Evolutionary conservation across 2,797 vertebrate genomes (phyloP).

Genomic region (Hippopotamyrus pictus): DNA sequence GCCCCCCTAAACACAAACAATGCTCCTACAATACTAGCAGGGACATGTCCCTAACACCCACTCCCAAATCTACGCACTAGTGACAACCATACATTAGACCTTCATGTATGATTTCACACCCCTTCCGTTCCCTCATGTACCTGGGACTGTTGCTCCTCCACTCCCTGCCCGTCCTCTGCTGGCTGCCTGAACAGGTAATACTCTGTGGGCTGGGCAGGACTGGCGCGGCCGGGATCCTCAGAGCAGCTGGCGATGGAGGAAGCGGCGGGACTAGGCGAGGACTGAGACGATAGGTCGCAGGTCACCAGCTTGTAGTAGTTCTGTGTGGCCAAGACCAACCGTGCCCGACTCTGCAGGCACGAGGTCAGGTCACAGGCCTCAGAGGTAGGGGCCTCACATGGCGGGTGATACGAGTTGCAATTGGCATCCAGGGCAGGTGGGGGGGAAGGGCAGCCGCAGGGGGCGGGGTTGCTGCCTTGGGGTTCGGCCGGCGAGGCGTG

Average conservation of each 20-base stretch:
- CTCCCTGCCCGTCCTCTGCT: slow-evolving; percentile 36
- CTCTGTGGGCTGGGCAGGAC: slow-evolving; percentile 80
- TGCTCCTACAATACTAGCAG: not conserved
- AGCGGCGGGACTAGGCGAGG: slow-evolving; percentile 82
- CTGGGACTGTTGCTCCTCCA: slow-evolving; percentile 33
- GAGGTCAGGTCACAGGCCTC: slow-evolving; percentile 68
- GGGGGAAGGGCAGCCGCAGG: slow-evolving; percentile 57
- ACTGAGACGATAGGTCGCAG: slow-evolving; percentile 91
- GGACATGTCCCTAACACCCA: not conserved
- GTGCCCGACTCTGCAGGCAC: slow-evolving; percentile 88
- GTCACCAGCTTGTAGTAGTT: slow-evolving; percentile 98
- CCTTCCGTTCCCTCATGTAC: not conserved
- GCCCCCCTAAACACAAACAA: not conserved
- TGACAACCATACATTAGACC: not conserved
- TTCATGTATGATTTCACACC: not conserved
- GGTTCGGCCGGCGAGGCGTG: slow-evolving; percentile 83
- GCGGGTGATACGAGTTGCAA: slow-evolving; percentile 84
- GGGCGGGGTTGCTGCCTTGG: slow-evolving; percentile 45
- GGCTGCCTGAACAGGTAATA: slow-evolving; percentile 87
- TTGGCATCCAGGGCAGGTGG: slow-evolving; percentile 85
- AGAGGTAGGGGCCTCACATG: slow-evolving; percentile 59
- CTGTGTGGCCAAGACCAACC: slow-evolving; percentile 89
- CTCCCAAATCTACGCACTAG: not conserved
- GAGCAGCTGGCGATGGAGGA: slow-evolving; percentile 90
- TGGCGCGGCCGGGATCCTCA: slow-evolving; percentile 80